Conservation (phyloP, 92 coral and sea anemone species). For the Actinernus sp. region DNA sequence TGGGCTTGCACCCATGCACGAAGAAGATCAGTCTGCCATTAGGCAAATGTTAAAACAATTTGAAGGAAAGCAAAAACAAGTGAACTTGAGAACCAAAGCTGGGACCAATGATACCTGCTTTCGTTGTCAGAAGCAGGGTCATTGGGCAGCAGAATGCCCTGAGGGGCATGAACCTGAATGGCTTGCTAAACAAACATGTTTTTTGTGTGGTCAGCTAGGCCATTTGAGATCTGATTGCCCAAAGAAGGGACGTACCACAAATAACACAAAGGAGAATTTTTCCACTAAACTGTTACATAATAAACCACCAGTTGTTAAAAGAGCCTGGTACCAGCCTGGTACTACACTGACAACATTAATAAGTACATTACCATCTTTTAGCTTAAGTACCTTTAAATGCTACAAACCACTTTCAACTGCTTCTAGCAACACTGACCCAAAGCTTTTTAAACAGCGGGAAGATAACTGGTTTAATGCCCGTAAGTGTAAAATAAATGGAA, state of each 20-base stretch:
- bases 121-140: conserved; percentile 38
- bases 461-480: conserved; percentile 11
- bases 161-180: conserved; percentile 50
- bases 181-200: conserved; percentile 38
- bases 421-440: conserved; percentile 11
- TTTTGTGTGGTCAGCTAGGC: conserved; percentile 30
- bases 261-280: too few species aligned
- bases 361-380: conserved; percentile 6
- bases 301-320: conserved; percentile 5
- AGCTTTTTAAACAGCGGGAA: conserved; percentile 19
- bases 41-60: conserved; percentile 41
- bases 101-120: conserved; percentile 13
- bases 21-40: conserved; percentile 29
- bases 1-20: conserved; percentile 35
- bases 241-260: not conserved
- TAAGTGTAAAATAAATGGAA: conserved; percentile 40
- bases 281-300: not conserved
- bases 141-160: conserved; percentile 7
- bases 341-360: conserved; percentile 2
- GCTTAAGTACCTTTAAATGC: conserved; percentile 7
- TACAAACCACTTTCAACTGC: conserved; percentile 10
- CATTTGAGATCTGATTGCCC: conserved; percentile 19
- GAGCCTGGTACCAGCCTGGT: conserved; percentile 8
- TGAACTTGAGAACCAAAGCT: not conserved
- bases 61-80: not conserved